Percentiles rank a stretch among this genome's conserved stretches.
Evolutionary conservation across 2,888 invertebrate species (phyloP).

Genomic region (Lasioglossum figueresi): DNA sequence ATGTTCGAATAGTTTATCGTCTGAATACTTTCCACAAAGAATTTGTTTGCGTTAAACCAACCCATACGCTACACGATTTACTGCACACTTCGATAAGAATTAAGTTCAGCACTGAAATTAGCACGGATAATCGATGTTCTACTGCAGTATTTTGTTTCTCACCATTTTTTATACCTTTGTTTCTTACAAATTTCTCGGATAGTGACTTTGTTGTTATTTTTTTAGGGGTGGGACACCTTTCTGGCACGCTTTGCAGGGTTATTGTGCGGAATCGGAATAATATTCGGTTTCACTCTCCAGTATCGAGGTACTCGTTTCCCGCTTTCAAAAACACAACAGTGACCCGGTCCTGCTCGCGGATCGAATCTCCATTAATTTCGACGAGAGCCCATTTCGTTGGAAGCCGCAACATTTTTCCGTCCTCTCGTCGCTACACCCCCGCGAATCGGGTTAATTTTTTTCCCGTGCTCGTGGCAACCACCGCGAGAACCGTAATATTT

Average conservation of each 20-base stretch:
- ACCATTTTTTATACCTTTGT: not conserved
- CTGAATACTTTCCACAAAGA: no score
- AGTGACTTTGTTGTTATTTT: not conserved
- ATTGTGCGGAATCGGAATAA: not conserved
- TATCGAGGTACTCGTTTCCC: slow-evolving; percentile 18
- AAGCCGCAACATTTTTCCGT: slow-evolving; percentile 65
- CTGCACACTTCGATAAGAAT: no score
- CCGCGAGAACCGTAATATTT: slow-evolving; percentile 53
- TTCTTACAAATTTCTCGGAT: not conserved
- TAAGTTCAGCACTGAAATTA: no score
- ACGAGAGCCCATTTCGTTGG: slow-evolving; percentile 39
- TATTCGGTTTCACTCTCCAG: not conserved
- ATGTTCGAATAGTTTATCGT: no score
- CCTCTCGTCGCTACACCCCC: slow-evolving; percentile 29
- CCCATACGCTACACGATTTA: no score
- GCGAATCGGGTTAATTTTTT: slow-evolving; percentile 52
- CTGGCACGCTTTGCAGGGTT: not conserved
- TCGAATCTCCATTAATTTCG: slow-evolving; percentile 69
- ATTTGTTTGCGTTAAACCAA: no score
- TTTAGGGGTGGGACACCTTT: not conserved
- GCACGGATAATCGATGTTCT: no score
- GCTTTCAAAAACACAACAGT: slow-evolving; percentile 38
- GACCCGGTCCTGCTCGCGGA: slow-evolving; percentile 46
- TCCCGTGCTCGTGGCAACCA: slow-evolving; percentile 30
- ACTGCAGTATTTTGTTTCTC: not conserved